Conservation (phyloP, 1,140 invertebrate genomes). For the Pemphigus obesinymphae region DNA sequence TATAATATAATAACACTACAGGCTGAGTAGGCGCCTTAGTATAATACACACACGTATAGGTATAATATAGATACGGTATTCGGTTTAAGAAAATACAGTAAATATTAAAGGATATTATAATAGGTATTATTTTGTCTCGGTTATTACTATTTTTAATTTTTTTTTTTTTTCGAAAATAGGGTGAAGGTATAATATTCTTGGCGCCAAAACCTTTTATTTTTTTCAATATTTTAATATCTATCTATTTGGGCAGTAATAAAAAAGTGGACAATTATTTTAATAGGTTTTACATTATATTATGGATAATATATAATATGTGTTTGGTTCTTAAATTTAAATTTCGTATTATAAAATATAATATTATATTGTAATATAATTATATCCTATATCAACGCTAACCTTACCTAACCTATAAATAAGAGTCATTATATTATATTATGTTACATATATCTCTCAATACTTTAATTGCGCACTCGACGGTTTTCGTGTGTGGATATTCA, state of each 20-base stretch:
- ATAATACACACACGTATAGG: too few species aligned
- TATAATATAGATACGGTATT: too few species aligned
- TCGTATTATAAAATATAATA: background rate
- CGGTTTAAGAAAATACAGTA: too few species aligned
- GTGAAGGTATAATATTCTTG: background rate
- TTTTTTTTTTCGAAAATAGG: too few species aligned
- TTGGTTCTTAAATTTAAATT: background rate
- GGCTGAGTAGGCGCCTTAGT: too few species aligned
- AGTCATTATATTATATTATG: too few species aligned
- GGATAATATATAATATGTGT: background rate
- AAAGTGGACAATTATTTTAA: background rate
- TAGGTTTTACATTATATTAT: background rate
- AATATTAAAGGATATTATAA: background rate
- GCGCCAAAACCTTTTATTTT: constrained; percentile 25
- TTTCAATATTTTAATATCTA: background rate
- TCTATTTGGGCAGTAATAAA: background rate
- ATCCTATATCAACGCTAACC: background rate
- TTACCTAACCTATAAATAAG: background rate
- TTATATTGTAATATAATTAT: background rate
- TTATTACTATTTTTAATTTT: too few species aligned
- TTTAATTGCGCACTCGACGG: too few species aligned
- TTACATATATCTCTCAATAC: too few species aligned
- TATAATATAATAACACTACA: too few species aligned
- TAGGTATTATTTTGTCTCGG: too few species aligned
- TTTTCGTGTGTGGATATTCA: too few species aligned